phyloP scores from a whole-genome alignment of 2,888 invertebrate species.

The Pterobdella sp. region DNA sequence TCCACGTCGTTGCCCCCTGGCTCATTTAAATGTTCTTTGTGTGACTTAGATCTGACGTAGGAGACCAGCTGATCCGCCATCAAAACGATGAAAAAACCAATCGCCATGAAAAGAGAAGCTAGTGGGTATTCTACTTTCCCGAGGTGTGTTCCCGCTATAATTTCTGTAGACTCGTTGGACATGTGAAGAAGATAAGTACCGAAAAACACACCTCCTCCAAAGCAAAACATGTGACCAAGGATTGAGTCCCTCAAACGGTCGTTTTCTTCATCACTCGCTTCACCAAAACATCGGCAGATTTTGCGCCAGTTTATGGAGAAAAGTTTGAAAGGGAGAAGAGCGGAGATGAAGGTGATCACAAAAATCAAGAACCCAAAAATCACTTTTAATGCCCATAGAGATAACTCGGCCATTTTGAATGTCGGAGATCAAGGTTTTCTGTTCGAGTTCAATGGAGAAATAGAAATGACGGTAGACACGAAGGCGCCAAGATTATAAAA shows the following conservation, averaged over 20 bases:
- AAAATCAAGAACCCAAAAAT: constrained; percentile 4
- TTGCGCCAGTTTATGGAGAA: not conserved
- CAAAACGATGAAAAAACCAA: constrained; percentile 46
- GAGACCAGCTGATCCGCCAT: constrained; percentile 41
- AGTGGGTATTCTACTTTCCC: constrained; percentile 42
- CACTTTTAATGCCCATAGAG: not conserved
- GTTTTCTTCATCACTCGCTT: not conserved
- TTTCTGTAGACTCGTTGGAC: constrained; percentile 43
- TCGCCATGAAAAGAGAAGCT: constrained; percentile 43
- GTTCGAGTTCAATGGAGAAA: no score
- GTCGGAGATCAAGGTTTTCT: no score
- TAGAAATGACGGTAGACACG: no score
- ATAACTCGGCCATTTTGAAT: no score
- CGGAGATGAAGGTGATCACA: not conserved
- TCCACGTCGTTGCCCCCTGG: not conserved
- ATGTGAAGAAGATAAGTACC: constrained; percentile 47
- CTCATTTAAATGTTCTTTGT: not conserved
- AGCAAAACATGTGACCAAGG: constrained; percentile 38
- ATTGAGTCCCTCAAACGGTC: not conserved
- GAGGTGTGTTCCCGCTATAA: constrained; percentile 37
- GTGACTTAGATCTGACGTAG: constrained; percentile 12
- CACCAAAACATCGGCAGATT: not conserved
- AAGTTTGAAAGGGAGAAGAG: not conserved
- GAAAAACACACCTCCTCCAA: constrained; percentile 48
- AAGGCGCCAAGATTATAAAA: no score